Percentiles rank a stretch among this genome's conserved stretches.
Evolutionary conservation across 2,113 vertebrate species (phyloP).

Genomic region (Thunnus maccoyii): DNA sequence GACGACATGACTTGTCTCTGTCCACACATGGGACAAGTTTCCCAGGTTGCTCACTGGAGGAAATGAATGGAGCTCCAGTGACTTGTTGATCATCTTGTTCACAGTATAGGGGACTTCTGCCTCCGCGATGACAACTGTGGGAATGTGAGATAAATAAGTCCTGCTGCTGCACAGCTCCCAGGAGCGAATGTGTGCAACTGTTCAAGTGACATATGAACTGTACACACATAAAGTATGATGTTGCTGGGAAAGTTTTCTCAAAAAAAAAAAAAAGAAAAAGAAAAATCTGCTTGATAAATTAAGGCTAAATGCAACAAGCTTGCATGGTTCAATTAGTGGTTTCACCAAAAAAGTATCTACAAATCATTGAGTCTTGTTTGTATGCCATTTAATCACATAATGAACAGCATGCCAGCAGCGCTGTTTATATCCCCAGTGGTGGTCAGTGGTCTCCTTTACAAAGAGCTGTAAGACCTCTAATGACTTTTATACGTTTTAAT

Average conservation of each 20-base stretch:
- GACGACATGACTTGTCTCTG: neutral
- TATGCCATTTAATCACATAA: conserved; percentile 14
- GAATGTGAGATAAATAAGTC: conserved; percentile 19
- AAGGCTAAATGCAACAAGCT: neutral
- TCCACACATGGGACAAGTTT: neutral
- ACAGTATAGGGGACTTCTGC: neutral
- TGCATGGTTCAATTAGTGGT: conserved; percentile 12
- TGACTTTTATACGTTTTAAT: conserved; percentile 45
- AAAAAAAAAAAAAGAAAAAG: neutral
- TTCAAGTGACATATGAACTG: neutral
- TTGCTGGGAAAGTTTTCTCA: conserved; percentile 30
- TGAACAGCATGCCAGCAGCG: neutral
- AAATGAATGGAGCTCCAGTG: conserved; percentile 11
- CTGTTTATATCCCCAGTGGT: conserved; percentile 38
- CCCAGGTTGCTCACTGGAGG: neutral
- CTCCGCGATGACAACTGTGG: neutral
- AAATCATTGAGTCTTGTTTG: conserved; percentile 33
- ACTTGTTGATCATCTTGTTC: conserved; percentile 5
- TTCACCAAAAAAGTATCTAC: conserved; percentile 21
- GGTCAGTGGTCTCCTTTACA: conserved; percentile 45
- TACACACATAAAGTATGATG: neutral
- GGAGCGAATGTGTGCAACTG: conserved; percentile 15
- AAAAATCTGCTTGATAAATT: conserved; percentile 13
- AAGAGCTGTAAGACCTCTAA: conserved; percentile 42
- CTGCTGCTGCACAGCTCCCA: neutral